These are phyloP conservation scores for Idaea straminata DNA, from an alignment of 2,888 invertebrate genomes.

Conservation along the genomic window DNA sequence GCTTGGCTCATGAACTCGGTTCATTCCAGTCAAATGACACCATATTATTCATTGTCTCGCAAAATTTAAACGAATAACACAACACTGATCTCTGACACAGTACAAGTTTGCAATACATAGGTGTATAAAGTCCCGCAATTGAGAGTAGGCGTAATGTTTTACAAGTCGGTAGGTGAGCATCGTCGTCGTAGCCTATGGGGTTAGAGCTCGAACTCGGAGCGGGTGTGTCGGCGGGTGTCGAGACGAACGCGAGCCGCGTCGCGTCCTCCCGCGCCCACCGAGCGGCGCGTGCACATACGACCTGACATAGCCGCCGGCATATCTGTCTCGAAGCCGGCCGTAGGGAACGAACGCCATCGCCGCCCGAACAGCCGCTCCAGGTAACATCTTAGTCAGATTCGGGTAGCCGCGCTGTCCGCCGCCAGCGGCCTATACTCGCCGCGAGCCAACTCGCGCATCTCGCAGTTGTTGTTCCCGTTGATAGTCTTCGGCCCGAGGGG, in stretches of 20 bases:
- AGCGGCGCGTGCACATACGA: constrained; percentile 48
- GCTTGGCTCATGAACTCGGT: constrained; percentile 67
- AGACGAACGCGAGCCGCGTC: constrained; percentile 63
- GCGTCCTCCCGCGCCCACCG: constrained; percentile 52
- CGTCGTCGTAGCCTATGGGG: constrained; percentile 25
- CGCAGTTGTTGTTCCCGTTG: constrained; percentile 89
- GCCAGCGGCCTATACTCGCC: constrained; percentile 76
- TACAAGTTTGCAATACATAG: constrained; percentile 14
- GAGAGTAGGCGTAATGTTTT: constrained; percentile 38
- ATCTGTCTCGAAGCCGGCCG: constrained; percentile 64
- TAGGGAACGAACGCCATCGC: constrained; percentile 77
- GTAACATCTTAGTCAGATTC: constrained; percentile 89
- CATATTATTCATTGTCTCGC: constrained; percentile 41
- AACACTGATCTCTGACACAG: constrained; percentile 17
- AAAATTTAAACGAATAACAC: constrained; percentile 22
- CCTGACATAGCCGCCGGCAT: constrained; percentile 37
- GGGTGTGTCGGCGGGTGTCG: constrained; percentile 72
- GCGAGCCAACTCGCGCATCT: constrained; percentile 85
- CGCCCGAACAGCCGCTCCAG: constrained; percentile 85
- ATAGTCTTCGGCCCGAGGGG: constrained; percentile 81
- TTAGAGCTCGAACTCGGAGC: constrained; percentile 76
- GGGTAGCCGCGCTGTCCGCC: constrained; percentile 76
- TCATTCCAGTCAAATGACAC: constrained; percentile 51
- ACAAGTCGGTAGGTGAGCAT: constrained; percentile 11
- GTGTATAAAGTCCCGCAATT: constrained; percentile 51